A percentile compares a stretch with the other conserved stretches of the same genome.
Evolutionary conservation across 2,888 invertebrate species (phyloP).

Genomic region (Dyspetes luteomarginatus): DNA sequence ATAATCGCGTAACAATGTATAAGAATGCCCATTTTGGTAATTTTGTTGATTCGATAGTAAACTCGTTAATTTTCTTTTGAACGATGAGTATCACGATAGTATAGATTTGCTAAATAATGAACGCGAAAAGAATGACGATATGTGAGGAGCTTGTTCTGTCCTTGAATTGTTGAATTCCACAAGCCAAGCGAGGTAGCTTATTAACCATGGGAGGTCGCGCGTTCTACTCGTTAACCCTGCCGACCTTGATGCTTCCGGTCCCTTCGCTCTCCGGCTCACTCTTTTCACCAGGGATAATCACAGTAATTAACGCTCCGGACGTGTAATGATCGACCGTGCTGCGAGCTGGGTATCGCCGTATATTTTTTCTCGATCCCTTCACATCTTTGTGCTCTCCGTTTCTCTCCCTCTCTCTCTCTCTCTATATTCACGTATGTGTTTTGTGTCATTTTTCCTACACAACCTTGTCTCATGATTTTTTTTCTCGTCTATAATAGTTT

Average conservation of each 20-base stretch:
- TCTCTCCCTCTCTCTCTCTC: neutral
- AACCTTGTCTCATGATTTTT: neutral
- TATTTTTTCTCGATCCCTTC: slow-evolving; percentile 11
- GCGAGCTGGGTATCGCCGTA: slow-evolving; percentile 18
- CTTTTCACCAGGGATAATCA: slow-evolving; percentile 51
- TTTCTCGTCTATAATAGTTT: slow-evolving; percentile 21
- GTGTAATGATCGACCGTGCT: slow-evolving; percentile 55
- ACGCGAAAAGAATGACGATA: neutral
- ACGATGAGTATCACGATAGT: neutral
- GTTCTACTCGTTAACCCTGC: slow-evolving; percentile 60
- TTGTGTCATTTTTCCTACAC: neutral
- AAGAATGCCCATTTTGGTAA: too few species aligned
- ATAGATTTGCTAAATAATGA: neutral
- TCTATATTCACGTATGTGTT: neutral
- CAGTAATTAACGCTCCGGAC: slow-evolving; percentile 61
- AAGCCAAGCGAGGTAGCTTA: slow-evolving; percentile 35
- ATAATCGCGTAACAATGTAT: too few species aligned
- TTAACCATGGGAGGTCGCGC: slow-evolving; percentile 48
- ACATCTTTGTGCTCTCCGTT: neutral
- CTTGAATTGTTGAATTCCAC: slow-evolving; percentile 47
- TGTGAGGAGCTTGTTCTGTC: neutral
- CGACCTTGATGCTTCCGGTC: slow-evolving; percentile 59
- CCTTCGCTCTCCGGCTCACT: slow-evolving; percentile 28
- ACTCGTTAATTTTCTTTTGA: neutral
- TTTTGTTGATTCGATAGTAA: neutral